Evolutionary conservation across 2,888 invertebrate genomes (phyloP), one percentile per base, ranked within the genome.

Genomic region (Sarcophaga subvicina): DNA sequence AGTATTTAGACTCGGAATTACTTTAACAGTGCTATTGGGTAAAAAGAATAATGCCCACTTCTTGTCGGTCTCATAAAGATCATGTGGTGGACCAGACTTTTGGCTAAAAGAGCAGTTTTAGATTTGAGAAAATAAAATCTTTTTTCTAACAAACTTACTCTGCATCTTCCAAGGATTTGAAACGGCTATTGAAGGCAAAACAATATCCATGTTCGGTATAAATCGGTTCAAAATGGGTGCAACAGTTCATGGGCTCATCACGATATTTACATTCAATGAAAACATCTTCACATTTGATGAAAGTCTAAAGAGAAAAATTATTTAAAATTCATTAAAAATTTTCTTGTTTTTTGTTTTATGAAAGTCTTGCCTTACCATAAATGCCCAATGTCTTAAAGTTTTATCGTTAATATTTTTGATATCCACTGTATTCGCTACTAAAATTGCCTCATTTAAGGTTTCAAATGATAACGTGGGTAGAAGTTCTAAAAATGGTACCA

Each of bases 201-300:
- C 97, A 97, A 90, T 96, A 96, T 3, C 97, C 97, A 92, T 95
- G 95, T 92, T 97, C 97, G 0, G 96, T 96, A 89, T 96, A 96
- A n/a, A 96, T 94, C 0, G 96, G 96, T 80, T 94, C 94, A 73
- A 97, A 95, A 82, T 95, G 94, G 22, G 95, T 94, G 90, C 96
- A 96, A 90, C 97, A 96, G 86, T 95, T 94, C 83, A 95, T 95
- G 0, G 94, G 93, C 89, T 95, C 95, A n/a, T 95, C 95, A 90
- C 96, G 96, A 94, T 95, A 96, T 89, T 94, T 94, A 90, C 97
- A 97, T 45, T 94, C 94, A 59, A 94, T 93, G 80, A 96, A 94
- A 60, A 95, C 91, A 12, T 94, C 94, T 88, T 96, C 95, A 89
- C 96, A 96, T 63, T 94, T 94, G 12, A 85, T 85, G 22, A 87